Base-by-base conservation (phyloP, 2,888 invertebrate species). In the Cephus pulcher region DNA sequence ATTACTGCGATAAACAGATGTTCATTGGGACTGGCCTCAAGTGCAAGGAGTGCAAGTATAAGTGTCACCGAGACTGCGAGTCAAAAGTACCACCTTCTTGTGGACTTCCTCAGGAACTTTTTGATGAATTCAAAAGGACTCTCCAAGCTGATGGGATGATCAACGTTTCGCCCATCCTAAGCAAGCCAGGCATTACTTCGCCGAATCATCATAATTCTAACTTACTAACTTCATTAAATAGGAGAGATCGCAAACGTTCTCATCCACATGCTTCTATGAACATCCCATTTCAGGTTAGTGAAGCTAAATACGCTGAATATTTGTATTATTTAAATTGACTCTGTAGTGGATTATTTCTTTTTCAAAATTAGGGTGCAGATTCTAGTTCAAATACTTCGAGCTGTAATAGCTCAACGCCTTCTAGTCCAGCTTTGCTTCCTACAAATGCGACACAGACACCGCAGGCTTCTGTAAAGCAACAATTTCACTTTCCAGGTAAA, bases 371-470 rank as follows among this genome's bases (percentile, higher is more conserved):
- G 94, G 94, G 95, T 75, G 96, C 95, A 34, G 97, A 98, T 92
- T 97, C 97, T 84, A 97, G 97, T 92, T 98, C 98, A 71, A 98
- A 97, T 90, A 97, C 98, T 78, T 98, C 98, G 78, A 98, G 98
- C 91, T 98, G 98, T 93, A 98, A 98, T 92, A 98, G 98, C 91
- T 98, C 98, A 79, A 97, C 98, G 81, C 98, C 98, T 82, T 98
- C 98, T 86, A 98, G 98, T 89, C 98, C 99, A 75, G 98, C 98
- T 85, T 93, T 95, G 86, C 93, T 93, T 88, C 94, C 93, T 88
- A 93, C 92, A 89, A 92, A 91, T 90, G 90, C 91, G 88, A 92
- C 89, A 88, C 89, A 90, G 88, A 89, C 89, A 89, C 87, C 92
- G 91, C 91, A 92, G 87, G 87, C 91, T 89, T 88, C 93, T 88